Conservation (phyloP, 2,797 vertebrate genomes). For the Phalanger gymnotis region DNA sequence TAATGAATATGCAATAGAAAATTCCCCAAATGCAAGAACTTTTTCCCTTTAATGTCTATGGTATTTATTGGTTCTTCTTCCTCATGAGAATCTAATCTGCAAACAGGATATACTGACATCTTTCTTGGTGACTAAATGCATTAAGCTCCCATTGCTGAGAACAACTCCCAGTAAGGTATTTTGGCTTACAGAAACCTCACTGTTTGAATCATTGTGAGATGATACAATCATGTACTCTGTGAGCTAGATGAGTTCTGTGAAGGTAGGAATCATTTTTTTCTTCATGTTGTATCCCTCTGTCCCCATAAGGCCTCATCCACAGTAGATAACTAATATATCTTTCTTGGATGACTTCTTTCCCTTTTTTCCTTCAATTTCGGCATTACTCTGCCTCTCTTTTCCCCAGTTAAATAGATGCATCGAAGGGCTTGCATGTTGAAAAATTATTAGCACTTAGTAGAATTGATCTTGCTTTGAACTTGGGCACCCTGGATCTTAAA, state of each 20-base stretch:
- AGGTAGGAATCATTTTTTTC: slow-evolving; percentile 10
- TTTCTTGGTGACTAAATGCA: background rate
- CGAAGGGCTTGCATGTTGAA: background rate
- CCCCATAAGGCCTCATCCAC: slow-evolving; percentile 32
- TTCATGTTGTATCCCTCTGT: slow-evolving; percentile 44
- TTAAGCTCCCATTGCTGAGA: background rate
- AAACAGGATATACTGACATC: slow-evolving; percentile 21
- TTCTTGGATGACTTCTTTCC: slow-evolving; percentile 47
- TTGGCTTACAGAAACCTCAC: slow-evolving; percentile 21
- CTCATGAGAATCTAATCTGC: slow-evolving; percentile 19
- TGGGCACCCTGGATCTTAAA: background rate
- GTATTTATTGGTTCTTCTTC: background rate
- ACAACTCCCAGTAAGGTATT: slow-evolving; percentile 13
- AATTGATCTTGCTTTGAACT: background rate
- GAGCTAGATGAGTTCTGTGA: background rate
- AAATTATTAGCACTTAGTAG: background rate
- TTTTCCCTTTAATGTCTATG: slow-evolving; percentile 18
- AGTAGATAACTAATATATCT: background rate
- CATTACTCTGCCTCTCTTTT: background rate
- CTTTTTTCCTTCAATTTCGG: slow-evolving; percentile 49
- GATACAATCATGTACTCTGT: slow-evolving; percentile 7
- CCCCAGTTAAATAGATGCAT: background rate
- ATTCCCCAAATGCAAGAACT: slow-evolving; percentile 23
- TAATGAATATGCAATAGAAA: slow-evolving; percentile 41
- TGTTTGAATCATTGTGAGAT: slow-evolving; percentile 27